phyloP scores from a whole-genome alignment of 1,140 invertebrate species.

The Venustaconcha ellipsiformis region DNA sequence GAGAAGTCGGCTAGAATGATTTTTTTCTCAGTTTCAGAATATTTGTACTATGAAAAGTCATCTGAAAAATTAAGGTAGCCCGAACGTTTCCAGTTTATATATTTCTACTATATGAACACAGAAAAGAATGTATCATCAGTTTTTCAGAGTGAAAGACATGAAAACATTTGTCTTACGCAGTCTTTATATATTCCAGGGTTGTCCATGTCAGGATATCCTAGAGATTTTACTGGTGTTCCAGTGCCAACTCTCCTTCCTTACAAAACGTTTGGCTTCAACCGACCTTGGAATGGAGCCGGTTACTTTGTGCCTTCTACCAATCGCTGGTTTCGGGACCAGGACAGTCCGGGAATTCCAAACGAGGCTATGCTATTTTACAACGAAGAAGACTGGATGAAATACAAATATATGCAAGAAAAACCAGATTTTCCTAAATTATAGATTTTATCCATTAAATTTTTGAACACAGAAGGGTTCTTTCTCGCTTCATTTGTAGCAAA shows the following conservation, averaged over 20 bases:
- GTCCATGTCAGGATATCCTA: conserved; percentile 51
- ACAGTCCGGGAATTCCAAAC: conserved; percentile 50
- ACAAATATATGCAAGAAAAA: conserved; percentile 52
- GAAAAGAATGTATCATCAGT: too few species aligned
- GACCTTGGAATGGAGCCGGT: conserved; percentile 54
- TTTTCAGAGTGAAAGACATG: too few species aligned
- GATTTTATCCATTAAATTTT: too few species aligned
- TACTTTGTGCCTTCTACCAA: conserved; percentile 51
- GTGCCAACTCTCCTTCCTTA: conserved; percentile 51
- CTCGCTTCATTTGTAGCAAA: too few species aligned
- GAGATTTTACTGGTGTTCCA: conserved; percentile 45
- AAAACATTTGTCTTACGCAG: too few species aligned
- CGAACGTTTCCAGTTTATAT: too few species aligned
- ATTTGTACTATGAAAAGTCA: too few species aligned
- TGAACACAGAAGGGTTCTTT: too few species aligned
- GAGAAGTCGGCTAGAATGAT: too few species aligned
- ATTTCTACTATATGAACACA: too few species aligned
- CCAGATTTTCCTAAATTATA: conserved; percentile 13
- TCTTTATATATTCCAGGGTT: conserved; percentile 40
- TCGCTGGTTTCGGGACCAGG: conserved; percentile 58
- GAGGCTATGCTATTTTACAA: conserved; percentile 58
- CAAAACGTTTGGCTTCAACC: conserved; percentile 45
- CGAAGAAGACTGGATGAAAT: conserved; percentile 65
- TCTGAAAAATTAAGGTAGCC: too few species aligned
- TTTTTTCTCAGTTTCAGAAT: too few species aligned